Conservation (phyloP, 2,888 invertebrate genomes). For the Xiphydria camelus region DNA sequence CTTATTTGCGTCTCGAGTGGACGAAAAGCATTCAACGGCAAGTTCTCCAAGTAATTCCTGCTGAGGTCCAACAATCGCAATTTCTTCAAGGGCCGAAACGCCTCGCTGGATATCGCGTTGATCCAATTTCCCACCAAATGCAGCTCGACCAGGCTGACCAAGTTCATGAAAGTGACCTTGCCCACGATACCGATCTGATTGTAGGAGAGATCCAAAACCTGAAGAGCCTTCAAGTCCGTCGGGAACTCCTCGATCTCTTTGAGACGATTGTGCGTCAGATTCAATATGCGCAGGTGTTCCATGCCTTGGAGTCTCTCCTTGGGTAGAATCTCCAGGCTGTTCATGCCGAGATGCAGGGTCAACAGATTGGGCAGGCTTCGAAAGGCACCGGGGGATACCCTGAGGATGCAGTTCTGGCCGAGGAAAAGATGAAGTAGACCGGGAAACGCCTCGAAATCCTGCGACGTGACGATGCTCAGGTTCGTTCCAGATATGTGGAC, state of each 20-base stretch:
- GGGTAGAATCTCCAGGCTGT: slow-evolving; percentile 80
- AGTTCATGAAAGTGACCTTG: slow-evolving; percentile 75
- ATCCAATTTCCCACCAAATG: slow-evolving; percentile 83
- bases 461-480: slow-evolving; percentile 79
- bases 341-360: slow-evolving; percentile 79
- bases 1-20: slow-evolving; percentile 83
- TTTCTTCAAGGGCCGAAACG: slow-evolving; percentile 77
- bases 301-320: slow-evolving; percentile 83
- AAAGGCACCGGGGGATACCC: slow-evolving; percentile 85
- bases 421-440: slow-evolving; percentile 75
- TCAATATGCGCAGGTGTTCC: slow-evolving; percentile 71
- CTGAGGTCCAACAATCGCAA: slow-evolving; percentile 77
- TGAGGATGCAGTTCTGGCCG: slow-evolving; percentile 73
- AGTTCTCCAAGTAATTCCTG: slow-evolving; percentile 79
- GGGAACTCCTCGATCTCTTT: slow-evolving; percentile 83
- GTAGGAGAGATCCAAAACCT: slow-evolving; percentile 79
- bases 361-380: slow-evolving; percentile 74
- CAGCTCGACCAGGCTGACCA: slow-evolving; percentile 77
- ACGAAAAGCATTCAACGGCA: slow-evolving; percentile 76
- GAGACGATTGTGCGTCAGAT: slow-evolving; percentile 82
- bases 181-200: slow-evolving; percentile 80
- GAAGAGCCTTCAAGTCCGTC: slow-evolving; percentile 73
- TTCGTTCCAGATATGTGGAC: slow-evolving; percentile 80
- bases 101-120: slow-evolving; percentile 75
- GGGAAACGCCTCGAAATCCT: slow-evolving; percentile 84